A percentile compares a stretch with the other conserved stretches of the same genome.
Evolutionary conservation across 2,113 vertebrate species (phyloP).

Genomic region (Callithrix jacchus): DNA sequence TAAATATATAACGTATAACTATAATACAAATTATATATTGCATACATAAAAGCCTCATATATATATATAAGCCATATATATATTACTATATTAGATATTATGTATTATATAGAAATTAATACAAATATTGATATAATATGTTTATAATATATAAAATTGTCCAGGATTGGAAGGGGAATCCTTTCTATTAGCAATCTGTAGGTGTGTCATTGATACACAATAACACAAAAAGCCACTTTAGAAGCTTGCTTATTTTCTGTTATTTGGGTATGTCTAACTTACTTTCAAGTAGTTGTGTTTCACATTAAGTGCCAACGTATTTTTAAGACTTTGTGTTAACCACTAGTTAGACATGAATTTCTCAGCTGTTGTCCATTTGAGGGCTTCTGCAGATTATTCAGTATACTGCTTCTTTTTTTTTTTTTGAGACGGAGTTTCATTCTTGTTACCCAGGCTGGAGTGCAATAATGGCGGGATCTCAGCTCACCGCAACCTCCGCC

Average conservation of each 20-base stretch:
- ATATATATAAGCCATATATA: neutral
- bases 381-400: neutral
- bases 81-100: neutral
- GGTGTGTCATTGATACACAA: neutral
- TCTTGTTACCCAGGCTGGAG: no score
- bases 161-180: neutral
- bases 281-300: constrained; percentile 25
- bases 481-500: no score
- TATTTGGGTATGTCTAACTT: constrained; percentile 5
- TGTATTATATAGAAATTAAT: neutral
- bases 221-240: neutral
- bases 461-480: no score
- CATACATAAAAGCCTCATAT: neutral
- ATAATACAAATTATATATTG: neutral
- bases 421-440: no score
- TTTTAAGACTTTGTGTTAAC: neutral
- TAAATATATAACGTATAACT: neutral
- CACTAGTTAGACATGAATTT: neutral
- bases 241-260: neutral
- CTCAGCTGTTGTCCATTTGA: neutral
- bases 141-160: neutral
- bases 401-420: neutral
- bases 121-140: neutral
- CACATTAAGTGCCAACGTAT: neutral
- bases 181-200: neutral